Percentiles rank a stretch among this genome's conserved stretches.
These are phyloP conservation scores for Naja naja DNA, from an alignment of 2,113 vertebrate genomes.

Conservation along the genomic window DNA sequence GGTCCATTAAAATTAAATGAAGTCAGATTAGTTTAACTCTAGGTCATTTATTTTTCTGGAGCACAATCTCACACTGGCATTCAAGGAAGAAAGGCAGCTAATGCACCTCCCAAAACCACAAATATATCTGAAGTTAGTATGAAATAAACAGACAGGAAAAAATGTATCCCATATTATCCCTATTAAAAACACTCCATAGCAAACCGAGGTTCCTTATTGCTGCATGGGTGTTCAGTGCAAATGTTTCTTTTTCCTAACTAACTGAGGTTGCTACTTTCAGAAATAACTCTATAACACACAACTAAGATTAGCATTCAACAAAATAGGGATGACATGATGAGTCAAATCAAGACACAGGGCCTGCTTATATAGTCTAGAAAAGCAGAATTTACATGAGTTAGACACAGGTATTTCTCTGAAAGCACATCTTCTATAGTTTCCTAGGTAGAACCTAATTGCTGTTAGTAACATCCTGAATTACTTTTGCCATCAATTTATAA, in stretches of 20 bases:
- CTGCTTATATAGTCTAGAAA: background rate
- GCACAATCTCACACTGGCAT: background rate
- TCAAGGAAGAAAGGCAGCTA: background rate
- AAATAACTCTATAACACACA: fast-evolving
- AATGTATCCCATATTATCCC: background rate
- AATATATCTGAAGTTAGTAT: background rate
- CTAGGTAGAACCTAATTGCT: background rate
- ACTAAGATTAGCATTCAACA: conserved; percentile 3
- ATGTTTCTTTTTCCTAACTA: background rate
- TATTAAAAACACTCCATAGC: background rate
- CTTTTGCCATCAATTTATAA: background rate
- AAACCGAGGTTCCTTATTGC: background rate
- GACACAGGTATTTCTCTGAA: background rate
- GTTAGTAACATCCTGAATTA: background rate
- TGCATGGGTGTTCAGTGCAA: background rate
- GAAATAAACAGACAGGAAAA: background rate
- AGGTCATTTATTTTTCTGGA: background rate
- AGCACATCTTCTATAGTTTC: background rate
- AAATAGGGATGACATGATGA: background rate
- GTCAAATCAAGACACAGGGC: background rate
- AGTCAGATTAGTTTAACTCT: background rate
- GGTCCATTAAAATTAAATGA: background rate
- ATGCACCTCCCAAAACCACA: background rate
- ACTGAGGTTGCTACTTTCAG: background rate
- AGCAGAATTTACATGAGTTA: background rate